Base-by-base conservation (phyloP, 2,797 vertebrate species). In the Rhynchonycteris naso region DNA sequence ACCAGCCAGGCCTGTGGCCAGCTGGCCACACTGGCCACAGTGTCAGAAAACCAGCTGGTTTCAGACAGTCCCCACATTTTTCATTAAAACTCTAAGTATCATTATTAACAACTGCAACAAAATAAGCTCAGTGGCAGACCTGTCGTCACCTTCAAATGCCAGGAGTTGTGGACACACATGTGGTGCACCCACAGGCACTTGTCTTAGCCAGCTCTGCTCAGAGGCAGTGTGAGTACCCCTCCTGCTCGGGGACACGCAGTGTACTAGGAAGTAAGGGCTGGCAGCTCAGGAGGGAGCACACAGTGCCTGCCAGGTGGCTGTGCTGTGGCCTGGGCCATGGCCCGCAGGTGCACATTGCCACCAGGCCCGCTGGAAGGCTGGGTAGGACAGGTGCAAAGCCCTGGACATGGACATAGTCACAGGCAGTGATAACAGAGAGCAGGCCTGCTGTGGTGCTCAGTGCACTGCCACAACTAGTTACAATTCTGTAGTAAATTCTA, bases 91-190 rank as follows among this genome's bases (percentile, higher is more conserved):
- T 43, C 21, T 38, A 69, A 63, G 12, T 30, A 5, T 24, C 13
- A 14, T 2, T 7, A 28, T 1, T 2, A 12, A 21, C 30, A 30
- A 50, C 15, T 2, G 26, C 22, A n/a, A 9, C 12, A 7, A 19
- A 61, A 13, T 3, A 19, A 54, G 50, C 24, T 8, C n/a, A 10
- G 50, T 0, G 10, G 58, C 7, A 16, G 24, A 16, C n/a, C 38
- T 13, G 24, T 30, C 14, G 21, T 50, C 12, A 43, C 14, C 14
- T 26, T 5, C 7, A 10, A 14, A 28, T 3, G n/a, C n/a, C 7
- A 21, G n/a, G 35, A n/a, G 28, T 10, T 13, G 5, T 0, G 16
- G 19, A 24, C 1, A 0, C 12, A 0, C 0, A 0, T 2, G 58
- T 7, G 14, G 13, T 2, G 24, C 12, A 4, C 5, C 13, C 22